These are phyloP conservation scores for Neofelis nebulosa DNA, from an alignment of 2,113 vertebrate genomes.

Conservation along the genomic window DNA sequence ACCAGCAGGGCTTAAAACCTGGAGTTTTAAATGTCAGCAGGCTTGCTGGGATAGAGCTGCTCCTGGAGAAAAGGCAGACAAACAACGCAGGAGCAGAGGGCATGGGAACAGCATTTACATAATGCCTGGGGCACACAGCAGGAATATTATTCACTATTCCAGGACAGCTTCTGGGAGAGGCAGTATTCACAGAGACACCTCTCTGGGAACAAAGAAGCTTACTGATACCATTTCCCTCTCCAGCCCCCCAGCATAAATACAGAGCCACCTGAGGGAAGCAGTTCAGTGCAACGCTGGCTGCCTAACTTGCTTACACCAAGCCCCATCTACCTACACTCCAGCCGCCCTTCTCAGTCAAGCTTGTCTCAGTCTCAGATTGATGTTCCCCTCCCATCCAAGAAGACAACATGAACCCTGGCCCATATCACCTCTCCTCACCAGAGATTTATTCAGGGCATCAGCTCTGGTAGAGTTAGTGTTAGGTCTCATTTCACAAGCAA, in stretches of 20 bases:
- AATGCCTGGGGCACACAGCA: background rate
- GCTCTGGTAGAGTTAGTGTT: background rate
- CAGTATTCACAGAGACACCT: background rate
- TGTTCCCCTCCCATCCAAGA: background rate
- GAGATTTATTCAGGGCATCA: background rate
- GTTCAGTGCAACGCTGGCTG: background rate
- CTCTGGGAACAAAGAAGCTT: background rate
- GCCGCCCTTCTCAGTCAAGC: background rate
- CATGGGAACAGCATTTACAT: background rate
- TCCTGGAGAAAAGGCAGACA: background rate
- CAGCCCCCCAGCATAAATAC: background rate
- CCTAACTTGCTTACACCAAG: background rate
- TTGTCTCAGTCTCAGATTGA: background rate
- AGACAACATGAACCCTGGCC: background rate
- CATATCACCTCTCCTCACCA: background rate
- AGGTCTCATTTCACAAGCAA: background rate
- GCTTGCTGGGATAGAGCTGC: no score
- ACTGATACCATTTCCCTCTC: background rate
- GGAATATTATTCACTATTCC: background rate
- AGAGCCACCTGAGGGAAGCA: background rate
- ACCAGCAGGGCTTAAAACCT: no score
- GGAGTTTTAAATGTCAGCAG: no score
- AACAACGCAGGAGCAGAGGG: background rate
- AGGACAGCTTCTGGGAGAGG: background rate
- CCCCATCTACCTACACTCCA: background rate